Base-by-base conservation (phyloP, 2,113 vertebrate genomes). In the Cromileptes altivelis region DNA sequence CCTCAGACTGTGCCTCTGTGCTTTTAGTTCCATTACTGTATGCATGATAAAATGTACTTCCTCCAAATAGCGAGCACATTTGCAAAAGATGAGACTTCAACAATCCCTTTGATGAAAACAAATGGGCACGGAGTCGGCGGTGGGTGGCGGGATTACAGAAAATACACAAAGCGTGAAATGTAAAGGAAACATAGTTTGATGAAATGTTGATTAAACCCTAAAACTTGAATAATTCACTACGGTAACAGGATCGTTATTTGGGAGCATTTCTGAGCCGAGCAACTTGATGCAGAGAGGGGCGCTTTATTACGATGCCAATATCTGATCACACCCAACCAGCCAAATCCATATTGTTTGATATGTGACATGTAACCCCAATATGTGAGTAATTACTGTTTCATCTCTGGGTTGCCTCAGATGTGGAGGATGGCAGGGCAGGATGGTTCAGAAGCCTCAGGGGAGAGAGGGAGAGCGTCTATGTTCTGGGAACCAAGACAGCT, bases 281-380 rank as follows among this genome's bases (percentile, higher is more conserved):
- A 25, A 74, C 65, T 70, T 9, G 27, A 30, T 50, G 47, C n/a
- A 37, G 63, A 53, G 64, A 74, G 67, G 47, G 68, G 42, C 6
- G 33, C 64, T 92, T 89, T 78, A 81, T 67, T 45, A 58, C 6
- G 0, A 61, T 78, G 91, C 89, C 90, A 91, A 91, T 87, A 70
- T 86, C 80, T 87, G 88, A 89, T 93, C 62, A 45, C 30, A 61
- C 55, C 60, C 80, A 63, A 45, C 53, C 15, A 62, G 86, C 83
- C 70, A 85, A 80, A 90, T 89, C 91, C 78, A 83, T 88, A 91
- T 75, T 80, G 82, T 93, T 85, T 92, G 88, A 94, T 91, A 80
- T 82, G 85, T 90, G 89, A 90, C 90, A 87, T 81, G 77, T 86
- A 86, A 91, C 89, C 81, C 71, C 91, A 85, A 85, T 88, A 84